These are phyloP conservation scores for Caenorhabditis inopinata DNA, from an alignment of 1,140 invertebrate species.

Conservation along the genomic window DNA sequence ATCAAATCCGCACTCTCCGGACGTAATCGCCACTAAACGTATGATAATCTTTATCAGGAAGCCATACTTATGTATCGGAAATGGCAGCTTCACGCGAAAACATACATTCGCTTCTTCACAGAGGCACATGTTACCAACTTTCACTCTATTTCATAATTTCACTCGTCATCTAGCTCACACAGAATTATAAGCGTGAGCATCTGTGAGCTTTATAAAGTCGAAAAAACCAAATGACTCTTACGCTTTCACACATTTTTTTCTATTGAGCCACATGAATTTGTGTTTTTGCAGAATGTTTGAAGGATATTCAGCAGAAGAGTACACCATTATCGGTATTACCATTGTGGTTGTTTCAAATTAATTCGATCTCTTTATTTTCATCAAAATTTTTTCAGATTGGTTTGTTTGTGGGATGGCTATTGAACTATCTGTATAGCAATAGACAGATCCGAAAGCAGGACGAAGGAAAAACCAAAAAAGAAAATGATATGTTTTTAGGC, in stretches of 20 bases:
- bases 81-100: not conserved
- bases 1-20: not conserved
- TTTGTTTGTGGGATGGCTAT: not conserved
- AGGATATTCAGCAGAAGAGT: not conserved
- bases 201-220: too few species aligned
- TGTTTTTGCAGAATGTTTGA: not conserved
- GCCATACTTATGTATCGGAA: constrained; percentile 25
- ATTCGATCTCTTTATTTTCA: not conserved
- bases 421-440: not conserved
- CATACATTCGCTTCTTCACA: not conserved
- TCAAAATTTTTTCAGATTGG: too few species aligned
- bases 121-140: not conserved
- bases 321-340: not conserved
- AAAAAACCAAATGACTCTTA: too few species aligned
- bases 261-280: not conserved
- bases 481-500: not conserved
- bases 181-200: too few species aligned
- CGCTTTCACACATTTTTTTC: not conserved
- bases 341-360: not conserved
- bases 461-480: not conserved
- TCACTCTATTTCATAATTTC: too few species aligned
- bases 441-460: not conserved
- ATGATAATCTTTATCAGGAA: not conserved
- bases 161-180: too few species aligned
- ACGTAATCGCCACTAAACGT: not conserved